Conservation (phyloP, 1,140 invertebrate species). For the Drosophila eugracilis region DNA sequence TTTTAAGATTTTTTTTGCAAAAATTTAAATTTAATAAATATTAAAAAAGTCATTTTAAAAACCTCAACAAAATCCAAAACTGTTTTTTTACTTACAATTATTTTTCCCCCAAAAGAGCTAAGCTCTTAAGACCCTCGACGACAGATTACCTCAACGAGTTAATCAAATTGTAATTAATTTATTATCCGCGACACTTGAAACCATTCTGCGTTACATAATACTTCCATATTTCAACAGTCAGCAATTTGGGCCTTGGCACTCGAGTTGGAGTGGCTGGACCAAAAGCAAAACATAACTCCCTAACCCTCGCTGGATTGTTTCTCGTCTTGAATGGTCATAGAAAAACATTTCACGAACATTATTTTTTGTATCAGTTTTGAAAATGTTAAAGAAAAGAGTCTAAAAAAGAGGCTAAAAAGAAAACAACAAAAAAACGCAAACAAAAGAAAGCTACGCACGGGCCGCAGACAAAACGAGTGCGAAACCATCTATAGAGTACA, state of each 20-base stretch:
- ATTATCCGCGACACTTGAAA: constrained; percentile 6
- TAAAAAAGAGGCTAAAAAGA: constrained; percentile 4
- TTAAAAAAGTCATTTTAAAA: too few species aligned
- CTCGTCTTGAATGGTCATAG: constrained; percentile 51
- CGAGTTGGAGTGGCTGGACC: constrained; percentile 57
- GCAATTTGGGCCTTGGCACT: constrained; percentile 54
- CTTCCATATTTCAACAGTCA: constrained; percentile 11
- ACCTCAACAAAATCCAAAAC: too few species aligned
- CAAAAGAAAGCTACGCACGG: constrained; percentile 78
- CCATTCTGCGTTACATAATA: constrained; percentile 64
- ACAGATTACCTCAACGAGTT: neutral
- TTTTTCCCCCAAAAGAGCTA: neutral
- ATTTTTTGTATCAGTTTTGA: constrained; percentile 24
- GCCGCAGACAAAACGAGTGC: constrained; percentile 55
- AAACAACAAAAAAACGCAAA: constrained; percentile 43
- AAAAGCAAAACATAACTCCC: constrained; percentile 36
- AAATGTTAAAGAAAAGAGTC: too few species aligned
- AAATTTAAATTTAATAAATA: too few species aligned
- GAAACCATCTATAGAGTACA: constrained; percentile 60
- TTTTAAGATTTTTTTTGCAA: too few species aligned
- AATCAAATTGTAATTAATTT: constrained; percentile 25
- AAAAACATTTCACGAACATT: constrained; percentile 61
- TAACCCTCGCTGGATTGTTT: neutral
- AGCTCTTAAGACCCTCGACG: neutral
- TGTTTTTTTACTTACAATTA: too few species aligned